A percentile compares a stretch with the other conserved stretches of the same genome.
Conservation (phyloP, 2,797 vertebrate genomes). For the Cichlasoma orientale region DNA sequence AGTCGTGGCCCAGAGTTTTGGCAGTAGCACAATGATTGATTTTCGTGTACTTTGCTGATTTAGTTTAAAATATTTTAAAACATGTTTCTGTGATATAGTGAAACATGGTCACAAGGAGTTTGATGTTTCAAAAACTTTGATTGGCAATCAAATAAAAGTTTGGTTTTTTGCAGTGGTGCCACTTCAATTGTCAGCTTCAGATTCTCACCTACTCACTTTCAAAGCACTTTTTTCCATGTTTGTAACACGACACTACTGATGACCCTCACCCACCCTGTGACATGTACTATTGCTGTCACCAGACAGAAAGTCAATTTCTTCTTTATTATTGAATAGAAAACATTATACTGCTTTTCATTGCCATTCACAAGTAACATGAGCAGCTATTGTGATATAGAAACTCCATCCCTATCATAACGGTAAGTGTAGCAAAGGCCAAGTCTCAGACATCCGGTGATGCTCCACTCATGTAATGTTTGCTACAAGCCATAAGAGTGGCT, state of each 20-base stretch:
- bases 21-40: not conserved
- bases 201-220: no score
- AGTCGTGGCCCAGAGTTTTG: no score
- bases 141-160: no score
- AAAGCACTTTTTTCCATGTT: not conserved
- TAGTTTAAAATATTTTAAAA: not conserved
- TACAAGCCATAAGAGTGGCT: no score
- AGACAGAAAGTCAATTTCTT: not conserved
- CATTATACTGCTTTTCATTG: not conserved
- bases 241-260: not conserved
- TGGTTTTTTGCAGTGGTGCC: not conserved
- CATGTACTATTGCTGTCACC: no score
- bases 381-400: not conserved
- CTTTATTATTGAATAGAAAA: not conserved
- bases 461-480: not conserved
- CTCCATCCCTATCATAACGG: not conserved
- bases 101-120: not conserved
- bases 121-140: no score
- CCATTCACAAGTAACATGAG: not conserved
- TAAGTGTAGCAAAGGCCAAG: not conserved
- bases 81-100: not conserved
- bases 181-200: not conserved
- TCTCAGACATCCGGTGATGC: not conserved
- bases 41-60: not conserved
- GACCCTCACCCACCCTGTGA: not conserved